Percentiles rank a stretch among this genome's conserved stretches.
Evolutionary conservation across 2,113 vertebrate species (phyloP).

Genomic region (Sciurus niger): DNA sequence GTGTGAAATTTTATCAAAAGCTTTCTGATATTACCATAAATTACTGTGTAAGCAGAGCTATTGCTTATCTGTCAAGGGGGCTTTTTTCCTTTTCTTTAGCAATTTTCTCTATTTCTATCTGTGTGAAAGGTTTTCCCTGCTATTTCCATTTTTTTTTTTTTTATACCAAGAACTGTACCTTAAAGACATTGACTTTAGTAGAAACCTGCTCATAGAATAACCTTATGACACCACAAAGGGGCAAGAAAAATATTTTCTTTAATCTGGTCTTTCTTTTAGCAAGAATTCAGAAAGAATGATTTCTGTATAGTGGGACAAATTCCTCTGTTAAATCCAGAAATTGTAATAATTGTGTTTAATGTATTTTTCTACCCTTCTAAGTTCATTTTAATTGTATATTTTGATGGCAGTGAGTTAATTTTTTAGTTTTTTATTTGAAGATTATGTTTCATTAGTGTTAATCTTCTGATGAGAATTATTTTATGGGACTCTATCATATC

Average conservation of each 20-base stretch:
- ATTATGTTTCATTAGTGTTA: conserved; percentile 63
- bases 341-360: neutral
- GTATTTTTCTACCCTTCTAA: conserved; percentile 6
- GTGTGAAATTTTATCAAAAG: conserved; percentile 77
- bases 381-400: conserved; percentile 43
- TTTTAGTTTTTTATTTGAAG: conserved; percentile 70
- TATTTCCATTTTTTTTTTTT: conserved; percentile 13
- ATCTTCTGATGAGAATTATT: conserved; percentile 71
- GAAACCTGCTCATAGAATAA: conserved; percentile 46
- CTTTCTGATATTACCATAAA: conserved; percentile 81
- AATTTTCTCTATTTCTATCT: conserved; percentile 74
- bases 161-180: conserved; percentile 23
- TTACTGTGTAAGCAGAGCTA: conserved; percentile 62
- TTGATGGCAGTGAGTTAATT: neutral
- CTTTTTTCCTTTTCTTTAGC: conserved; percentile 72
- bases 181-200: conserved; percentile 62
- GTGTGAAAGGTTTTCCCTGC: conserved; percentile 69
- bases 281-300: conserved; percentile 64
- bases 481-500: conserved; percentile 54
- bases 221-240: neutral
- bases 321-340: conserved; percentile 57
- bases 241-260: conserved; percentile 36
- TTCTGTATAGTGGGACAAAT: neutral
- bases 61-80: conserved; percentile 71
- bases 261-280: conserved; percentile 61